Base-by-base conservation (phyloP, 2,888 invertebrate species). In the Arrhopalites spinosus region DNA sequence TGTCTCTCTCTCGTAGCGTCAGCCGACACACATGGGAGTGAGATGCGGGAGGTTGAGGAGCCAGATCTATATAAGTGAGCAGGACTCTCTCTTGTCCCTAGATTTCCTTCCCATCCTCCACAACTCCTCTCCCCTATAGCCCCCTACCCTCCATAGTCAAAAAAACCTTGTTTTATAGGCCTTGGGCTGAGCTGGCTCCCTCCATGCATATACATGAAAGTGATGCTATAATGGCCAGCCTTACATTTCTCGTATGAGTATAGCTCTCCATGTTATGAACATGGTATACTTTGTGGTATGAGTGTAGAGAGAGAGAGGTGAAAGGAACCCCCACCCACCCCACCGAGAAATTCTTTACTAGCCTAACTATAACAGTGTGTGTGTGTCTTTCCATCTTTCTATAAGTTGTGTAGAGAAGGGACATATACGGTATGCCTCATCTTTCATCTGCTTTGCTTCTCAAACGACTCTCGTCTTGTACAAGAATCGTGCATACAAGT, bases 31-130 rank as follows among this genome's bases (percentile, higher is more conserved):
- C 47, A 36, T 36, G 69, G 30, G 59, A 71, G 71, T 59, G 71
- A 71, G 71, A 71, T 71, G 71, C 71, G 71, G 59, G 71, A 59
- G 20, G 71, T 71, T 71, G 71, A 59, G 71, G 71, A 71, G 71
- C 71, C 59, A 59, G 56, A 36, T 71, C 59, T 71, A 59, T 71
- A 71, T 71, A 27, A 69, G 23, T 30, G 29, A 63, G 17, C 15
- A 8, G 13, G 7, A 63, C 29, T 2, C 36, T n/a, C n/a, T 36
- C 5, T 36, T 36, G 36, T 36, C 63, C 63, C 63, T 30, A 63
- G 63, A 63, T 29, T 63, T 30, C 30, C 63, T 63, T 63, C 59
- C 56, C 59, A 27, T 25, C 59, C 2, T 61, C 29, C 27, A 59
- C 59, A 27, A 30, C 27, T 17, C 63, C 30, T 29, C 13, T 29